phyloP scores from a whole-genome alignment of 2,113 vertebrate genomes.

The Leiothrix lutea region DNA sequence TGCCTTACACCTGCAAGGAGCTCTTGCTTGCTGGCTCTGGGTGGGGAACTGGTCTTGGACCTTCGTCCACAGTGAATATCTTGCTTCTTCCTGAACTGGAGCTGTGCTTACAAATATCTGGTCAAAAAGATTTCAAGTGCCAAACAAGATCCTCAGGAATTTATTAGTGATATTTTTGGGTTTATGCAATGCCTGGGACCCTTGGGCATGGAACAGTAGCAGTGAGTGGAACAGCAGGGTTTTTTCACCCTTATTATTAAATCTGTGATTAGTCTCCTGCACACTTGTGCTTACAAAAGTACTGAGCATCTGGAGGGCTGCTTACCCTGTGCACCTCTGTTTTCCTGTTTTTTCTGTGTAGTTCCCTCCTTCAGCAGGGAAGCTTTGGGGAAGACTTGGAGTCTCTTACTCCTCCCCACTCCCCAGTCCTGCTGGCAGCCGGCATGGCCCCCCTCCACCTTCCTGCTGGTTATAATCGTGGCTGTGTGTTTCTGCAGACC shows the following conservation, averaged over 20 bases:
- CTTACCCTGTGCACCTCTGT: not conserved
- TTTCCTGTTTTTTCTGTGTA: not conserved
- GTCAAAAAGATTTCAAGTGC: not conserved
- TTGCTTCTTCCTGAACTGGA: not conserved
- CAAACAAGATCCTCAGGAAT: not conserved
- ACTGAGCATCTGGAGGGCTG: not conserved
- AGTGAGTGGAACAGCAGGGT: not conserved
- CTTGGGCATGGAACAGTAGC: not conserved
- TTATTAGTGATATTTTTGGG: not conserved
- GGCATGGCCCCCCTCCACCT: not conserved
- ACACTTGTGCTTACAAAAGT: not conserved
- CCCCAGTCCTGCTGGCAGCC: not conserved
- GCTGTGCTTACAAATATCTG: not conserved
- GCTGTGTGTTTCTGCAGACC: not conserved
- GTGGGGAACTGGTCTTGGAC: not conserved
- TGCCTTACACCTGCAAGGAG: not conserved
- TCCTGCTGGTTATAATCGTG: not conserved
- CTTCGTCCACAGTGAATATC: rapidly evolving
- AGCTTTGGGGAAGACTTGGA: not conserved
- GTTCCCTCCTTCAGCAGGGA: not conserved
- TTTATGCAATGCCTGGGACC: not conserved
- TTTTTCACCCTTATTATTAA: not conserved
- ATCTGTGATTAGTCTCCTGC: not conserved
- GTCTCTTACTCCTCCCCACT: not conserved
- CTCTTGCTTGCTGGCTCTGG: not conserved